Evolutionary conservation across 2,113 vertebrate genomes (phyloP).

Genomic region (Shinisaurus crocodilurus): DNA sequence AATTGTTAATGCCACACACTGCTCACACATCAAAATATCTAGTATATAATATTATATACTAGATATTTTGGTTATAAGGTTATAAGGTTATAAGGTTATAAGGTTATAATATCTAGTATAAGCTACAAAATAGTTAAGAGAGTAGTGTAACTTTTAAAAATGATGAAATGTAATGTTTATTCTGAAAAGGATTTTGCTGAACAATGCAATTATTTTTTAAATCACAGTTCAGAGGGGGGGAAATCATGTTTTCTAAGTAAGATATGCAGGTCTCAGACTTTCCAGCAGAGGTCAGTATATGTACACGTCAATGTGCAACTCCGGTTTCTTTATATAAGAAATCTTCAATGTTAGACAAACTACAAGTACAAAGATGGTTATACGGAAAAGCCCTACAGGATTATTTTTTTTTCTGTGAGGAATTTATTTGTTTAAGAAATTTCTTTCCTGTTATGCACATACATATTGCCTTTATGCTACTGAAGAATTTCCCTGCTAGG

Average conservation of each 20-base stretch:
- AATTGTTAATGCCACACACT: not conserved
- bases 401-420: too few relatives aligned
- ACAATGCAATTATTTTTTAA: not conserved
- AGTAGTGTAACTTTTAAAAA: not conserved
- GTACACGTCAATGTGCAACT: conserved; percentile 47
- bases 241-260: not conserved
- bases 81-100: too few relatives aligned
- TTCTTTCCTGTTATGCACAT: too few relatives aligned
- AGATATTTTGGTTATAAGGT: too few relatives aligned
- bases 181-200: not conserved
- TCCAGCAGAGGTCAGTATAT: conserved; percentile 71
- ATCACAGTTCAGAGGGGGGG: not conserved
- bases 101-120: not conserved
- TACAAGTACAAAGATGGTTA: not conserved
- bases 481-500: too few relatives aligned
- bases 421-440: too few relatives aligned
- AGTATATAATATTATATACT: too few relatives aligned
- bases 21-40: not conserved
- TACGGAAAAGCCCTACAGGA: not conserved
- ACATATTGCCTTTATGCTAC: too few relatives aligned
- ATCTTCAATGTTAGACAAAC: not conserved
- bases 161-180: not conserved
- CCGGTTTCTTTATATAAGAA: not conserved
- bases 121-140: not conserved
- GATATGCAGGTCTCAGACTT: conserved; percentile 30